phyloP scores from a whole-genome alignment of 2,888 invertebrate species.

The Blomia tropicalis region DNA sequence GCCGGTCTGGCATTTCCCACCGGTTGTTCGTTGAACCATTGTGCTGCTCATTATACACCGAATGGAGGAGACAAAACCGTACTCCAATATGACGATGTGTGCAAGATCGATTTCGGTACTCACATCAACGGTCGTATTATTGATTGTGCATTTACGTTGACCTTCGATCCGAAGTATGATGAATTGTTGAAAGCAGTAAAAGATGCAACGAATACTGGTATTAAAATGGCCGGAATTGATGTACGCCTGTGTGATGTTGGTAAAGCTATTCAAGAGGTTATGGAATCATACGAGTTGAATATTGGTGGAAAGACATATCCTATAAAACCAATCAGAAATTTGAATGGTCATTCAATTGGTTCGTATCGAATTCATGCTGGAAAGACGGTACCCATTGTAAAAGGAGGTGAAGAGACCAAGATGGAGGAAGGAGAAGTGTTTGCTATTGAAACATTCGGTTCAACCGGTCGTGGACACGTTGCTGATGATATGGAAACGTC shows the following conservation, averaged over 20 bases:
- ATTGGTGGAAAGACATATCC: constrained; percentile 87
- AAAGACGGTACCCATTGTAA: constrained; percentile 97
- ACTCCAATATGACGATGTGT: constrained; percentile 84
- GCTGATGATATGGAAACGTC: constrained; percentile 99
- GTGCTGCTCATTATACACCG: constrained; percentile 98
- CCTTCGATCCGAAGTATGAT: constrained; percentile 92
- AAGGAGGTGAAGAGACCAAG: constrained; percentile 86
- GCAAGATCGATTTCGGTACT: constrained; percentile 96
- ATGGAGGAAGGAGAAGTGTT: constrained; percentile 99
- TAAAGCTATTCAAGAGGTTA: constrained; percentile 91
- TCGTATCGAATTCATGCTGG: constrained; percentile 85
- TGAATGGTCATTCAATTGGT: constrained; percentile 97
- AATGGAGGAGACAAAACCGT: constrained; percentile 95
- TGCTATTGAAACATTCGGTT: constrained; percentile 98
- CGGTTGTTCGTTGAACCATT: constrained; percentile 95
- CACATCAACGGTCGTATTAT: constrained; percentile 96
- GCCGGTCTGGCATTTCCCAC: constrained; percentile 80
- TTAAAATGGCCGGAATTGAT: constrained; percentile 78
- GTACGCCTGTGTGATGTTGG: constrained; percentile 91
- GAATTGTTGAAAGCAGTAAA: constrained; percentile 81
- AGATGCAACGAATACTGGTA: constrained; percentile 96
- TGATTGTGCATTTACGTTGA: constrained; percentile 93
- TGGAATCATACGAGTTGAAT: constrained; percentile 98
- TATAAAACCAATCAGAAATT: constrained; percentile 88
- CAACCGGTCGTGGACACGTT: constrained; percentile 70